phyloP scores from a whole-genome alignment of 2,888 invertebrate species.

The Osedax frankpressi region DNA sequence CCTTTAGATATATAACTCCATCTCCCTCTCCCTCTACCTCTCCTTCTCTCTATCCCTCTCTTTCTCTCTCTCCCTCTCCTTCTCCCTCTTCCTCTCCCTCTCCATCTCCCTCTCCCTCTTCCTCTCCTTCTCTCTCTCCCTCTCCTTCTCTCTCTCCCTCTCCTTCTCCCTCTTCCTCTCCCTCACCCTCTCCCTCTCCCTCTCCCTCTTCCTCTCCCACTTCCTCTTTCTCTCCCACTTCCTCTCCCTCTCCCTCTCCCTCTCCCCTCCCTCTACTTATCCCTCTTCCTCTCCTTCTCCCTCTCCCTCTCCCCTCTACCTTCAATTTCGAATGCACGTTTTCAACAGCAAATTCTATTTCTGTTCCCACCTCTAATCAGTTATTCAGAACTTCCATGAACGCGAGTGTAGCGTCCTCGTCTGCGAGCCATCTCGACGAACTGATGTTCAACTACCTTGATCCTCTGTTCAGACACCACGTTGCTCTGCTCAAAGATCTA shows the following conservation, averaged over 20 bases:
- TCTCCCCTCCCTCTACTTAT: too few relatives aligned
- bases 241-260: background rate
- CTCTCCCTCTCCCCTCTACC: too few relatives aligned
- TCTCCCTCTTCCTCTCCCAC: conserved; percentile 19
- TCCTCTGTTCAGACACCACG: conserved; percentile 70
- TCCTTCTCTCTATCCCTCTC: too few relatives aligned
- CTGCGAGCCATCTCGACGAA: conserved; percentile 47
- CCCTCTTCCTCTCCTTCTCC: too few relatives aligned
- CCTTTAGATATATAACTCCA: background rate
- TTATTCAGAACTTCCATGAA: background rate
- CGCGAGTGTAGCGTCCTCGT: background rate
- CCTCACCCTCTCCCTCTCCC: conserved; percentile 18
- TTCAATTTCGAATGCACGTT: background rate
- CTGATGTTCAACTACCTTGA: conserved; percentile 53
- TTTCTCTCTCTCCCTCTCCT: too few relatives aligned
- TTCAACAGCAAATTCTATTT: background rate
- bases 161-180: background rate
- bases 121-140: conserved; percentile 23
- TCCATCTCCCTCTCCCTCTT: too few relatives aligned
- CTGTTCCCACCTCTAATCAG: background rate
- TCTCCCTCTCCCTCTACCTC: too few relatives aligned
- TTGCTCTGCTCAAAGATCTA: conserved; percentile 63
- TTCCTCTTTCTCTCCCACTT: too few relatives aligned
- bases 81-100: too few relatives aligned
- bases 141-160: conserved; percentile 18